These are phyloP conservation scores for Corythornis madagascariensis DNA, from an alignment of 2,113 vertebrate species.

Conservation along the genomic window DNA sequence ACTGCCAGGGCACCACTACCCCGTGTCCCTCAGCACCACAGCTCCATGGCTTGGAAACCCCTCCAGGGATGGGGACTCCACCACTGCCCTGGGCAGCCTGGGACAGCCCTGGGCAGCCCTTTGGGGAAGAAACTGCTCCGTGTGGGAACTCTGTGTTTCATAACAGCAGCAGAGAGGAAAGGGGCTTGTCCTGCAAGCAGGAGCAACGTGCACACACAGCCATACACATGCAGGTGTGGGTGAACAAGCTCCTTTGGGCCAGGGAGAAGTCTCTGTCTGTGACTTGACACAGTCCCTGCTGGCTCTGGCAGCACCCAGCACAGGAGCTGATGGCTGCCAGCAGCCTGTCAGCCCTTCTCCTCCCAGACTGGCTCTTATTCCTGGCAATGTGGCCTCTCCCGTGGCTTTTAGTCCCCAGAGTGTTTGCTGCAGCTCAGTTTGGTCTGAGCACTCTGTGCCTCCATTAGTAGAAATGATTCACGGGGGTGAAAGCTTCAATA, in stretches of 20 bases:
- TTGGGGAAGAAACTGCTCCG: too few species aligned
- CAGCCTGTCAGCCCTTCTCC: neutral
- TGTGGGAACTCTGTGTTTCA: neutral
- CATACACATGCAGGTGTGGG: accelerated
- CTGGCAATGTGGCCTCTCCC: neutral
- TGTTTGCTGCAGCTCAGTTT: neutral
- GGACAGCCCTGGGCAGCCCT: too few species aligned
- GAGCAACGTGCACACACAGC: too few species aligned
- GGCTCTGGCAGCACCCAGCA: neutral
- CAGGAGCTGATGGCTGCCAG: accelerated
- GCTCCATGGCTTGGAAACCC: too few species aligned
- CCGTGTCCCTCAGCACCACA: too few species aligned
- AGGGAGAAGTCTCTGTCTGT: neutral
- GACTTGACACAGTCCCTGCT: accelerated
- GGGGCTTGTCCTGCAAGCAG: neutral
- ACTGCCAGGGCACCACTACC: too few species aligned
- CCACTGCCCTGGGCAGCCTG: too few species aligned
- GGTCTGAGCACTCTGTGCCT: neutral
- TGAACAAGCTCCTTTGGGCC: accelerated
- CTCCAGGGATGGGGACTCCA: too few species aligned
- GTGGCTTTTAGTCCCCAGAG: neutral
- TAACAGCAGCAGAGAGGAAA: neutral
- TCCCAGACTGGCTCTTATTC: neutral
- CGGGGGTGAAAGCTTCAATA: neutral
- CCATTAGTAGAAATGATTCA: accelerated